Evolutionary conservation across 1,140 invertebrate genomes (phyloP).

Genomic region (Orussus abietinus): DNA sequence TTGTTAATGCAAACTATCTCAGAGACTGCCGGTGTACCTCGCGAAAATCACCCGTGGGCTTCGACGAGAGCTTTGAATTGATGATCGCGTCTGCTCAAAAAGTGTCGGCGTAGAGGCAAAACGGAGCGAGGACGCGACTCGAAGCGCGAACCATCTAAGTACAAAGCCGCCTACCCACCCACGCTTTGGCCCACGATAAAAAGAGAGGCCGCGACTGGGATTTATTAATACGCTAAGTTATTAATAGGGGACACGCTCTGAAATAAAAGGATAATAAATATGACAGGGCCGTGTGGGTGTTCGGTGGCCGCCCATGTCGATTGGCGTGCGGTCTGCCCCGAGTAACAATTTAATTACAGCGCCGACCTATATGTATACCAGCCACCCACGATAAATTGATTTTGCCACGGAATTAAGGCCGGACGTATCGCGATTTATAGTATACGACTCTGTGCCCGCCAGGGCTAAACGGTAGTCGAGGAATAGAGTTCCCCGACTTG

Average conservation of each 20-base stretch:
- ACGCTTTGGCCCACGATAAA: slow-evolving; percentile 12
- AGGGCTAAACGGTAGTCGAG: slow-evolving; percentile 49
- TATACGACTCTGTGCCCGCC: slow-evolving; percentile 30
- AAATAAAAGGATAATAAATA: slow-evolving; percentile 35
- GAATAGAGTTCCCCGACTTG: slow-evolving; percentile 36
- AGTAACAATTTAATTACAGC: slow-evolving; percentile 56
- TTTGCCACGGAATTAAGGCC: slow-evolving; percentile 52
- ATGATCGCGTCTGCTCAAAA: no score
- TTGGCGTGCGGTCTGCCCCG: slow-evolving; percentile 47
- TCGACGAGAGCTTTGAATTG: no score
- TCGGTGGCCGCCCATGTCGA: slow-evolving; percentile 53
- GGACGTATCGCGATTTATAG: slow-evolving; percentile 45
- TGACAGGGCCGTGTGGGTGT: slow-evolving; percentile 42
- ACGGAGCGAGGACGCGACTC: slow-evolving; percentile 2
- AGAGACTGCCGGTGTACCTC: no score
- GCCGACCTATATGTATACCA: slow-evolving; percentile 47
- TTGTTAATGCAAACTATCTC: no score
- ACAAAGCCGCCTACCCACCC: background rate
- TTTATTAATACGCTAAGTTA: slow-evolving; percentile 35
- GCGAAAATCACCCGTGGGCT: no score
- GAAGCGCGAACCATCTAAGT: background rate
- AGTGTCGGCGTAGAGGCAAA: background rate
- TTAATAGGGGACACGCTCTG: slow-evolving; percentile 37
- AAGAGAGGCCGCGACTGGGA: slow-evolving; percentile 15
- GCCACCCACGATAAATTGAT: slow-evolving; percentile 55